These are phyloP conservation scores for Penaeus indicus DNA, from an alignment of 1,140 invertebrate genomes.

Conservation along the genomic window DNA sequence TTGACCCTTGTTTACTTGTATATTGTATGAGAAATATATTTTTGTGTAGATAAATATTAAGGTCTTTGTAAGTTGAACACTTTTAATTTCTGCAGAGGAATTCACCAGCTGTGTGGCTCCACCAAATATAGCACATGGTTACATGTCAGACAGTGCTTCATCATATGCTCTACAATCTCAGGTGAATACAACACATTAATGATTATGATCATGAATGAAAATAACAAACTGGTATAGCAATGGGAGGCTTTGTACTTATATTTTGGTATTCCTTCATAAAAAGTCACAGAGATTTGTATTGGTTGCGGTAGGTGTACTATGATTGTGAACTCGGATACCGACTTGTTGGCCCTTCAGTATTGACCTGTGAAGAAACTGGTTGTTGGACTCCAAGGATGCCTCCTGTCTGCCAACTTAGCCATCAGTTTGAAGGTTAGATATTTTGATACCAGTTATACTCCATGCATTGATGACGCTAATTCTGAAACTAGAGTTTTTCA, in stretches of 20 bases:
- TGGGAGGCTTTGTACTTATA: background rate
- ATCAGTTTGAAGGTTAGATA: conserved; percentile 36
- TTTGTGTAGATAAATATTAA: background rate
- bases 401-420: conserved; percentile 68
- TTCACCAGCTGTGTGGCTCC: conserved; percentile 66
- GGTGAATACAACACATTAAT: background rate
- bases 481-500: background rate
- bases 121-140: conserved; percentile 65
- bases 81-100: conserved; percentile 52
- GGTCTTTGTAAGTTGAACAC: too few relatives aligned
- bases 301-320: conserved; percentile 69
- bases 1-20: background rate
- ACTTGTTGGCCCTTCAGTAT: conserved; percentile 69
- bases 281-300: background rate
- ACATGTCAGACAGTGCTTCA: conserved; percentile 54
- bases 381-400: conserved; percentile 72
- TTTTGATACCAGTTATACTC: background rate
- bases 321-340: conserved; percentile 71
- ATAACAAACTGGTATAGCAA: too few relatives aligned
- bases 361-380: conserved; percentile 70
- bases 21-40: too few relatives aligned
- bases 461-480: background rate
- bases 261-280: background rate
- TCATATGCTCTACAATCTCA: conserved; percentile 45
- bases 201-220: too few relatives aligned